These are phyloP conservation scores for Myxocyprinus asiaticus DNA, from an alignment of 2,113 vertebrate species.

Conservation along the genomic window DNA sequence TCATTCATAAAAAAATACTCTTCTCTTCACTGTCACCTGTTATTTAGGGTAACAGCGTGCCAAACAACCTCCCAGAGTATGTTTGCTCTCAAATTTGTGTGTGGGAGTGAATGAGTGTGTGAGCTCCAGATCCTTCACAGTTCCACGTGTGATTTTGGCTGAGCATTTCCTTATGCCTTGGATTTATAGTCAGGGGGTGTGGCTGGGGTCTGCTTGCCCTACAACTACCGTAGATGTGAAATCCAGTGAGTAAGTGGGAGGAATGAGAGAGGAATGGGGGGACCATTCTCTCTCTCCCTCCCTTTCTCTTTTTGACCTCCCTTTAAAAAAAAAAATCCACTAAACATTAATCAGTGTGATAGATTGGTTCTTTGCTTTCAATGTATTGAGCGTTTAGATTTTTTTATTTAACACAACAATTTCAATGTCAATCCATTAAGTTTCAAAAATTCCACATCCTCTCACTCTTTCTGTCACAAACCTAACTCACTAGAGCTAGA, in stretches of 20 bases:
- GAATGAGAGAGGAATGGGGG: neutral
- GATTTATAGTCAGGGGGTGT: conserved; percentile 58
- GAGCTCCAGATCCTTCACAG: conserved; percentile 43
- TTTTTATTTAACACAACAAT: neutral
- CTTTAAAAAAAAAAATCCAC: neutral
- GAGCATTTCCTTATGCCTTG: conserved; percentile 58
- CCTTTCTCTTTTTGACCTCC: conserved; percentile 5
- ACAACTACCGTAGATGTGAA: conserved; percentile 45
- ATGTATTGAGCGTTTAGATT: neutral
- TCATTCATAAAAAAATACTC: neutral
- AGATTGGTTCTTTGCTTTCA: conserved; percentile 19
- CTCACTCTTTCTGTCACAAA: conserved; percentile 6
- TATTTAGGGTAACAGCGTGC: conserved; percentile 35
- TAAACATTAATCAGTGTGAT: conserved; percentile 9
- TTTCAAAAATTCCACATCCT: neutral
- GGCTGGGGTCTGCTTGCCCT: conserved; percentile 52
- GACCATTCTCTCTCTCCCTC: conserved; percentile 1
- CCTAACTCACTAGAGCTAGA: neutral
- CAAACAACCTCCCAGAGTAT: conserved; percentile 9
- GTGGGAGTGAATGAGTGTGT: conserved; percentile 42
- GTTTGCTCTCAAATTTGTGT: neutral
- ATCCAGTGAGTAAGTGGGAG: conserved; percentile 44
- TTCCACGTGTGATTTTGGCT: conserved; percentile 51
- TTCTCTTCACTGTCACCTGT: conserved; percentile 17
- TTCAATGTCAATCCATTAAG: neutral